Evolutionary conservation across 2,888 invertebrate genomes (phyloP), one percentile per base, ranked within the genome.

Genomic region (Eutolmus rufibarbis): DNA sequence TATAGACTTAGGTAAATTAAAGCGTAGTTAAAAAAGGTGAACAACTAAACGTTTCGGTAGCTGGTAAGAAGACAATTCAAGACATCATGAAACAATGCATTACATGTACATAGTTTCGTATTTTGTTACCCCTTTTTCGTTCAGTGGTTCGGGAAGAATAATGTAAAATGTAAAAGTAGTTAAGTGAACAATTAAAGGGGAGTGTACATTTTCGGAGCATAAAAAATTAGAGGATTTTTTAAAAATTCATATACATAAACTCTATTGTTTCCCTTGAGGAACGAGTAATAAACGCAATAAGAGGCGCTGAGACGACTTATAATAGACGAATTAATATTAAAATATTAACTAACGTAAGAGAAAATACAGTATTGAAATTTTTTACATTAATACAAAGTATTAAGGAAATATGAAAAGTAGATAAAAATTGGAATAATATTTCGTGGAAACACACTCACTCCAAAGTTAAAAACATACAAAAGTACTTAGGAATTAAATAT

Each of bases 281-380:
- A 19, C 66, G 81, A 74, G 56, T 34, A 85, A 88, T 74, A 77
- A 84, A 87, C 57, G 86, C 82, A 81, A 74, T 85, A 56, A 86
- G 46, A 74, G 77, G 57, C 87, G 40, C 23, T 43, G 66, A 34
- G 74, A 76, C 77, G 84, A 78, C 43, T 88, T 84, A 86, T 66
- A 77, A 78, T 84, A 87, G 57, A 87, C 78, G 86, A 87, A 31
- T 66, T 56, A 79, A 79, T 86, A 40, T 40, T 57, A 76, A 74
- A 77, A 66, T 66, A 66, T 66, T 43, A 79, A 86, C 51, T 76
- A 74, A 86, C 28, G 37, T 37, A 74, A 79, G 78, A n/a, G 43
- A 85, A 87, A 78, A 76, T 86, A 86, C 88, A 86, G 87, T 88
- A 88, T 88, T 88, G 88, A 87, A 84, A 81, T 86, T 88, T 87